Evolutionary conservation across 37 sponge, comb jelly and placozoan species (phyloP).

Genomic region (Spongia lamella): DNA sequence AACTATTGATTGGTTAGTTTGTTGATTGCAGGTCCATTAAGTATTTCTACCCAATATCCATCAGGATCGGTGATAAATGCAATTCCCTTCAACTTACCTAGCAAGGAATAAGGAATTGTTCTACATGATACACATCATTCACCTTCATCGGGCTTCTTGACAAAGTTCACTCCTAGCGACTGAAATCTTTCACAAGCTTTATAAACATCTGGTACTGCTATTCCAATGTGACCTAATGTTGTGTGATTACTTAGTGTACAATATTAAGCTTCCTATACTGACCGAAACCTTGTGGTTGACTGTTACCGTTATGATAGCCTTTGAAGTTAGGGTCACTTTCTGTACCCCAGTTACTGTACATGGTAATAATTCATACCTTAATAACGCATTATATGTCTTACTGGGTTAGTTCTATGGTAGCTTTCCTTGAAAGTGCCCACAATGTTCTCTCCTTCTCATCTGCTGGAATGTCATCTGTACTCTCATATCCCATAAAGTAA

Average conservation of each 20-base stretch:
- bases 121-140: not conserved
- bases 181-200: constrained; percentile 84
- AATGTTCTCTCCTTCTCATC: constrained; percentile 51
- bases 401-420: constrained; percentile 81
- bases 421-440: constrained; percentile 65
- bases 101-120: not conserved
- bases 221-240: constrained; percentile 76
- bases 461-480: constrained; percentile 67
- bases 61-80: constrained; percentile 86
- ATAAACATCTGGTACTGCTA: constrained; percentile 82
- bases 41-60: constrained; percentile 88
- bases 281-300: constrained; percentile 81
- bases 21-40: constrained; percentile 45
- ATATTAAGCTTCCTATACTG: not conserved
- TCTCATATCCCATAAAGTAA: constrained; percentile 84
- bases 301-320: constrained; percentile 82
- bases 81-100: constrained; percentile 86
- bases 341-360: constrained; percentile 74
- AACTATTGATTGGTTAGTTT: too few relatives aligned
- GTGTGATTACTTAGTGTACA: not conserved
- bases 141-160: constrained; percentile 82
- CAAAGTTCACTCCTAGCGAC: constrained; percentile 70
- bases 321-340: constrained; percentile 63
- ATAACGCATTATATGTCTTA: constrained; percentile 11
- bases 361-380: not conserved